Evolutionary conservation across 2,888 invertebrate species (phyloP).

Genomic region (Galerucella nymphaeae): DNA sequence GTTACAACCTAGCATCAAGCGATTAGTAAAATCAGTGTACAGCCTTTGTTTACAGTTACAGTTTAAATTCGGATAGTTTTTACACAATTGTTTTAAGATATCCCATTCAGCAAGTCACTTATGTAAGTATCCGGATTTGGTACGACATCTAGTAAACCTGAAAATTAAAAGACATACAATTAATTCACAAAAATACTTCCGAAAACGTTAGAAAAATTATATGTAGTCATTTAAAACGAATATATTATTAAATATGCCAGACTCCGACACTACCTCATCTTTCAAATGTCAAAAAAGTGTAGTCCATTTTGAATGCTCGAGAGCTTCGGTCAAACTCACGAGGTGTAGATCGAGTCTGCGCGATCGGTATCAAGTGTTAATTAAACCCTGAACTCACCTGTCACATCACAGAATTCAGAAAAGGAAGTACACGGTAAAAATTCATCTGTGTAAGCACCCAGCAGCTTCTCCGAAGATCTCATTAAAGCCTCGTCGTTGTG

Average conservation of each 20-base stretch:
- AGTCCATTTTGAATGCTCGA: no score
- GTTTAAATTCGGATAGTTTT: slow-evolving; percentile 43
- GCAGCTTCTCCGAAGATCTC: slow-evolving; percentile 86
- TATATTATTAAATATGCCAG: no score
- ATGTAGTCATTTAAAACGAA: no score
- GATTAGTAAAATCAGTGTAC: slow-evolving; percentile 48
- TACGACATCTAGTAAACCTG: slow-evolving; percentile 75
- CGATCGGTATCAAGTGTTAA: no score
- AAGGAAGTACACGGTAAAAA: slow-evolving; percentile 90
- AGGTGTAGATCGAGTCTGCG: no score
- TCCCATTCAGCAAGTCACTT: slow-evolving; percentile 66
- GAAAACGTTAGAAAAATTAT: not conserved
- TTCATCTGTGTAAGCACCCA: slow-evolving; percentile 87
- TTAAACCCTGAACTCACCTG: slow-evolving; percentile 68
- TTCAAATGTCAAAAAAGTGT: no score
- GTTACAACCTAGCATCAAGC: slow-evolving; percentile 47
- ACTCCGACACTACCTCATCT: no score
- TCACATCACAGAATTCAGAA: slow-evolving; percentile 92
- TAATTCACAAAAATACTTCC: slow-evolving; percentile 20
- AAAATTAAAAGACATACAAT: slow-evolving; percentile 50
- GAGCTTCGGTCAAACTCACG: no score
- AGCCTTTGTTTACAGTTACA: slow-evolving; percentile 47
- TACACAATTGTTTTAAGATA: slow-evolving; percentile 45
- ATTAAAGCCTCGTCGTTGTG: slow-evolving; percentile 92
- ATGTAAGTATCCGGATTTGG: slow-evolving; percentile 74